These are phyloP conservation scores for Machimus rusticus DNA, from an alignment of 2,888 invertebrate species.

Conservation along the genomic window DNA sequence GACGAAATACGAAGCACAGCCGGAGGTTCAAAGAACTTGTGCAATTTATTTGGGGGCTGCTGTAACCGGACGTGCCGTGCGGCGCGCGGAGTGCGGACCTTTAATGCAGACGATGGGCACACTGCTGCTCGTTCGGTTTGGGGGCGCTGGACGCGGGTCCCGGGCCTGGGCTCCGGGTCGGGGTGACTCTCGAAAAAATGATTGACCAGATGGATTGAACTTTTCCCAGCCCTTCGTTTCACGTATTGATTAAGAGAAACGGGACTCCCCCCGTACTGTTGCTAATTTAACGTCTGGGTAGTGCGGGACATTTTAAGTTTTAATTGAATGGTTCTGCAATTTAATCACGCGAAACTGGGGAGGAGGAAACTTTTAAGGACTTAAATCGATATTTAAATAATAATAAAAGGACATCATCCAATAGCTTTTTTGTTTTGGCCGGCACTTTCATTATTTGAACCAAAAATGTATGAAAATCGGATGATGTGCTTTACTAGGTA, in stretches of 20 bases:
- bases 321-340: neutral
- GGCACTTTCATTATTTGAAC: too few relatives aligned
- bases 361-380: neutral
- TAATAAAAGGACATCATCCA: too few relatives aligned
- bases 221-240: neutral
- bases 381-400: neutral
- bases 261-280: neutral
- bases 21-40: conserved; percentile 40
- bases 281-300: neutral
- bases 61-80: neutral
- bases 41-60: neutral
- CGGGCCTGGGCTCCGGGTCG: neutral
- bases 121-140: neutral
- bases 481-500: too few relatives aligned
- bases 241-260: neutral
- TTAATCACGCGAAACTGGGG: neutral
- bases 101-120: neutral
- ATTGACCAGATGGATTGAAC: conserved; percentile 14
- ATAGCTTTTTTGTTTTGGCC: too few relatives aligned
- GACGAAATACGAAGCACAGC: conserved; percentile 5
- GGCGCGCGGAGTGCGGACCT: neutral
- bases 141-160: neutral
- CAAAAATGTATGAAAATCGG: too few relatives aligned
- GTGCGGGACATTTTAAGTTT: neutral
- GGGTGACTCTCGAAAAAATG: neutral